Evolutionary conservation across 2,113 vertebrate species (phyloP), one percentile per base, ranked within the genome.

Genomic region (Stercorarius parasiticus): DNA sequence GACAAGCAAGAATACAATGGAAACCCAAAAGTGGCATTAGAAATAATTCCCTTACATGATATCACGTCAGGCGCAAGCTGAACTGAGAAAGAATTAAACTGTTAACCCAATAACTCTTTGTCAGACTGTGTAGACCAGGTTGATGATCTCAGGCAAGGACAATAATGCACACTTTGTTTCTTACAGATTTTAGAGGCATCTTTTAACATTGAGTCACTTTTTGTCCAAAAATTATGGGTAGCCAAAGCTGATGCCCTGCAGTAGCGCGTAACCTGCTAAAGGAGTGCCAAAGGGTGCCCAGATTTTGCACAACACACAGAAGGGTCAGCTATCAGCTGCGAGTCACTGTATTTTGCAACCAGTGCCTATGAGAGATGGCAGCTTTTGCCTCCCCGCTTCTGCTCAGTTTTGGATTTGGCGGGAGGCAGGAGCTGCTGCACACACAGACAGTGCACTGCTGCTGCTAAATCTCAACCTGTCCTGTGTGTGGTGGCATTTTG

Each of bases 81-180:
- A 77, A 71, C 38, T 34, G 42, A 55, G 70, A 52, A 78, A 77
- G 42, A 71, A 73, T 88, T 67, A 82, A 82, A 77, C 12, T 22
- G 8, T 25, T 83, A 69, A 36, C 15, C 9, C 26, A 55, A 32
- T 15, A 92, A 45, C 20, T 77, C 42, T 76, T 93, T 1, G 1
- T 70, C 32, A 73, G 38, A n/a, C 22, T 58, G 0, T 11, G 3
- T 18, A 84, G 73, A 36, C 18, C 2, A 2, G 2, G 3, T 12
- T 64, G 72, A 80, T 88, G 86, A 93, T 42, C 42, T 77, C 82
- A 84, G 69, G 30, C 61, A 92, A 81, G 16, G 13, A 52, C n/a
- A 61, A 21, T 52, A 64, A 50, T 25, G 85, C 40, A 26, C 8
- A 11, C 9, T 50, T 58, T 43, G 78, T 93, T 90, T 92, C 55